A percentile compares a stretch with the other conserved stretches of the same genome.
These are phyloP conservation scores for Perca schrenkii DNA, from an alignment of 2,113 vertebrate species.

Conservation along the genomic window DNA sequence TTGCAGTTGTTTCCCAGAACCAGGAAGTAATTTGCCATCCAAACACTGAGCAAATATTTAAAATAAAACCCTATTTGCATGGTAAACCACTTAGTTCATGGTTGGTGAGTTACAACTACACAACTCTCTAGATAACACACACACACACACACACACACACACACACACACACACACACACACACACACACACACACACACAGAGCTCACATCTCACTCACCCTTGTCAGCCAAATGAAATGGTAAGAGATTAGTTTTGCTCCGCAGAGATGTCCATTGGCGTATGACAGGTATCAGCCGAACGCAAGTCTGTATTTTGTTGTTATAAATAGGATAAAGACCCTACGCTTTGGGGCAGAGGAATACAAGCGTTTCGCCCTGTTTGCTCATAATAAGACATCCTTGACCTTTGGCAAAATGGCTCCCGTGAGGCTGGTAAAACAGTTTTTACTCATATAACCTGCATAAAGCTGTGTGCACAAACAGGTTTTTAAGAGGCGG, in stretches of 20 bases:
- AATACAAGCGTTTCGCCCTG: constrained; percentile 21
- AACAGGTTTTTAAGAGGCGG: constrained; percentile 25
- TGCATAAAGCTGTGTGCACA: constrained; percentile 20
- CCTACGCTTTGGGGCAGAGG: not conserved
- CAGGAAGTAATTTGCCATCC: constrained; percentile 18
- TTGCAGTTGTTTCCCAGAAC: not conserved
- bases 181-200: not conserved
- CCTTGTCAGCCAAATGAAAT: constrained; percentile 8
- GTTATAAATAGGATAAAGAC: constrained; percentile 49
- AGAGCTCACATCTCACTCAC: not conserved
- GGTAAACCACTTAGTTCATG: constrained; percentile 25
- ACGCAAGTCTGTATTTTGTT: not conserved
- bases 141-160: too few relatives aligned
- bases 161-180: too few relatives aligned
- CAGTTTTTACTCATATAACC: constrained; percentile 14
- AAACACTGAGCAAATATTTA: constrained; percentile 56
- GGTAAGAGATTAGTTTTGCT: constrained; percentile 35
- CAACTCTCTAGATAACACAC: not conserved
- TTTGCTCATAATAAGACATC: constrained; percentile 61
- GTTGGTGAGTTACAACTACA: constrained; percentile 2
- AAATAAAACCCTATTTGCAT: constrained; percentile 45
- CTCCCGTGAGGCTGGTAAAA: constrained; percentile 46
- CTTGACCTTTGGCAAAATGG: constrained; percentile 61
- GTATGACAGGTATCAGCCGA: constrained; percentile 35
- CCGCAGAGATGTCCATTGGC: constrained; percentile 22